These are phyloP conservation scores for Hydriomena furcata DNA, from an alignment of 2,888 invertebrate species.

Conservation along the genomic window DNA sequence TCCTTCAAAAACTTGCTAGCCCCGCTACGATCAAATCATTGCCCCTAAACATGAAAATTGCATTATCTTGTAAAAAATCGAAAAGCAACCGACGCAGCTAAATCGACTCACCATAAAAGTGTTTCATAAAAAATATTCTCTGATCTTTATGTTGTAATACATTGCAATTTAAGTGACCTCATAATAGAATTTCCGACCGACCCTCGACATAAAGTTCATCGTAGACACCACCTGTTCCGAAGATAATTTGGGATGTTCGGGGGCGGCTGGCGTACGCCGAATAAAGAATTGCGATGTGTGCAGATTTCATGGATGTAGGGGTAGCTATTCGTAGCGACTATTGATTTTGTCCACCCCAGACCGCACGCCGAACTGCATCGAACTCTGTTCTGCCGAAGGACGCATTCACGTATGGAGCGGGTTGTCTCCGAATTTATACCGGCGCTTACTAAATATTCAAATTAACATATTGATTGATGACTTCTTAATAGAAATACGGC, in stretches of 20 bases:
- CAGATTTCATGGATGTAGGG: constrained; percentile 67
- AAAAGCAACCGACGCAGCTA: constrained; percentile 3
- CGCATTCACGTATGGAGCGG: constrained; percentile 6
- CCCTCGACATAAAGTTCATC: constrained; percentile 44
- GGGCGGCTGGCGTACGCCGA: constrained; percentile 61
- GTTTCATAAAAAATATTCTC: constrained; percentile 16
- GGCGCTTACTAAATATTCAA: too few relatives aligned
- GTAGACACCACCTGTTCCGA: constrained; percentile 63
- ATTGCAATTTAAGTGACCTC: constrained; percentile 36
- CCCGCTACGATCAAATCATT: too few relatives aligned
- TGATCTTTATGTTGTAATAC: constrained; percentile 28
- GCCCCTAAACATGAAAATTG: neutral
- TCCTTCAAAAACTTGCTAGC: too few relatives aligned
- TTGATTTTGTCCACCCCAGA: constrained; percentile 82
- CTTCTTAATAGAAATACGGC: too few relatives aligned
- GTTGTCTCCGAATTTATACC: constrained; percentile 4
- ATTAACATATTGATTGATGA: too few relatives aligned
- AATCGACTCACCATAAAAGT: constrained; percentile 4
- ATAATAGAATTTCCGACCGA: constrained; percentile 39
- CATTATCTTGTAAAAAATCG: neutral
- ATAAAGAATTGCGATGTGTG: constrained; percentile 77
- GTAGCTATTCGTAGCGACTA: constrained; percentile 75
- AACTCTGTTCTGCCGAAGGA: constrained; percentile 44
- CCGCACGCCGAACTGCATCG: constrained; percentile 67
- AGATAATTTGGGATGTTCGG: constrained; percentile 57